phyloP scores from a whole-genome alignment of 2,888 invertebrate species.

The Drosophila lacicola region DNA sequence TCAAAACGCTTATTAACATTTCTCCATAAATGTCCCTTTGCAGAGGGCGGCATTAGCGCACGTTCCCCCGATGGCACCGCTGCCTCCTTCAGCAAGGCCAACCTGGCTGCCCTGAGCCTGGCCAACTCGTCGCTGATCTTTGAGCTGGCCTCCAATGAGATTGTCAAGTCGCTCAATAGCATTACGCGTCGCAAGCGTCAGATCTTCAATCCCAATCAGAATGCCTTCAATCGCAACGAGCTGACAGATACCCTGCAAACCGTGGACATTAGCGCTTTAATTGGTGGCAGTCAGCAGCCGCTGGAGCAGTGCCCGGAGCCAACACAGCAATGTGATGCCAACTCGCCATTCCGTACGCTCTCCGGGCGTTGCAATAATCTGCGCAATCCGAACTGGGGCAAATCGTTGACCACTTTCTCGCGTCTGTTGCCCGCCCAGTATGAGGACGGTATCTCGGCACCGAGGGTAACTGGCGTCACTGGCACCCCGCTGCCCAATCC shows the following conservation, averaged over 20 bases:
- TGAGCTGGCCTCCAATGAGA: constrained; percentile 94
- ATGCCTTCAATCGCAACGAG: constrained; percentile 87
- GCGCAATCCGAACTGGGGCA: constrained; percentile 92
- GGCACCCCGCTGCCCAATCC: constrained; percentile 94
- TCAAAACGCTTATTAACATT: neutral
- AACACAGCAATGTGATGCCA: constrained; percentile 89
- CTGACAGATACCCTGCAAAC: constrained; percentile 92
- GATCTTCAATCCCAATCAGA: constrained; percentile 88
- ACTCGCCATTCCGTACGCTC: constrained; percentile 88
- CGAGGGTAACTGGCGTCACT: constrained; percentile 90
- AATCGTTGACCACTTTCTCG: constrained; percentile 93
- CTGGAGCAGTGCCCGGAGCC: constrained; percentile 89
- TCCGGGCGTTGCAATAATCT: constrained; percentile 96
- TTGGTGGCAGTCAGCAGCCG: constrained; percentile 80
- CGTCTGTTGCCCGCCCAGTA: constrained; percentile 94
- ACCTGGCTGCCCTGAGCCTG: constrained; percentile 91
- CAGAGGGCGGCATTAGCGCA: constrained; percentile 93
- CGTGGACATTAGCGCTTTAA: constrained; percentile 90
- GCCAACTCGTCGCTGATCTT: constrained; percentile 94
- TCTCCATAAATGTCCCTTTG: constrained; percentile 54
- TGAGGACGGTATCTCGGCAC: constrained; percentile 94
- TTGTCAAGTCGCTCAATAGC: constrained; percentile 88
- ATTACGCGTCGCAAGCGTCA: constrained; percentile 89
- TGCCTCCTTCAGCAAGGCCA: constrained; percentile 96
- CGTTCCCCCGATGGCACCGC: constrained; percentile 94